Percentiles rank a stretch among this genome's conserved stretches.
Evolutionary conservation across 1,140 invertebrate species (phyloP).

Genomic region (Muscidifurax raptorellus): DNA sequence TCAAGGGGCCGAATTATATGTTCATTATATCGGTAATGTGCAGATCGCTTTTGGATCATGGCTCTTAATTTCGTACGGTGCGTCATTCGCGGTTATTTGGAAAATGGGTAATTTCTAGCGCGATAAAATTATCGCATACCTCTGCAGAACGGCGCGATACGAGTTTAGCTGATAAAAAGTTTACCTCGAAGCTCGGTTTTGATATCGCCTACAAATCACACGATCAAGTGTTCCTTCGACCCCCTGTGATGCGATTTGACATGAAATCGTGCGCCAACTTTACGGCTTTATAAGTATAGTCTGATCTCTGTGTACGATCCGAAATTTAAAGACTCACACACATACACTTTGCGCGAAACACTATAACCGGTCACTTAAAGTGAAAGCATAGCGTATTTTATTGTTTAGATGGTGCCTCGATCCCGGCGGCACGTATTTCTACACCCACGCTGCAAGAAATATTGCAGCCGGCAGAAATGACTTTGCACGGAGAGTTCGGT

Average conservation of each 20-base stretch:
- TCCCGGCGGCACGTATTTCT: background rate
- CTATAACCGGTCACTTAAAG: slow-evolving; percentile 20
- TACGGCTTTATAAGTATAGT: background rate
- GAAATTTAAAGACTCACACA: background rate
- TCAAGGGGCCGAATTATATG: background rate
- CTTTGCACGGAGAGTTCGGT: background rate
- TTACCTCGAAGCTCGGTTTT: too few species aligned
- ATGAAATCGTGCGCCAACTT: background rate
- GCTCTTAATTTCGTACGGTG: too few species aligned
- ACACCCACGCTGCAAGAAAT: background rate
- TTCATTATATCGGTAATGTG: background rate
- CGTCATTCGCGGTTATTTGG: too few species aligned
- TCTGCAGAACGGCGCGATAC: too few species aligned
- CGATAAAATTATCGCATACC: too few species aligned
- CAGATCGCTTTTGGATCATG: too few species aligned
- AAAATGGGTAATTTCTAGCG: too few species aligned
- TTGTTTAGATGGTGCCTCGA: background rate
- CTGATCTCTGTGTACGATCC: background rate
- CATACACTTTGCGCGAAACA: background rate
- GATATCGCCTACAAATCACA: too few species aligned
- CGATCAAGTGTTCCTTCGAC: too few species aligned
- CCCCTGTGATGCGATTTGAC: too few species aligned
- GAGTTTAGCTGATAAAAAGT: too few species aligned
- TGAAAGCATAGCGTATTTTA: slow-evolving; percentile 33
- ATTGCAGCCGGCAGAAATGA: slow-evolving; percentile 5